Percentiles rank a stretch among this genome's conserved stretches.
These are phyloP conservation scores for Euspilapteryx auroguttella DNA, from an alignment of 2,888 invertebrate genomes.

Conservation along the genomic window DNA sequence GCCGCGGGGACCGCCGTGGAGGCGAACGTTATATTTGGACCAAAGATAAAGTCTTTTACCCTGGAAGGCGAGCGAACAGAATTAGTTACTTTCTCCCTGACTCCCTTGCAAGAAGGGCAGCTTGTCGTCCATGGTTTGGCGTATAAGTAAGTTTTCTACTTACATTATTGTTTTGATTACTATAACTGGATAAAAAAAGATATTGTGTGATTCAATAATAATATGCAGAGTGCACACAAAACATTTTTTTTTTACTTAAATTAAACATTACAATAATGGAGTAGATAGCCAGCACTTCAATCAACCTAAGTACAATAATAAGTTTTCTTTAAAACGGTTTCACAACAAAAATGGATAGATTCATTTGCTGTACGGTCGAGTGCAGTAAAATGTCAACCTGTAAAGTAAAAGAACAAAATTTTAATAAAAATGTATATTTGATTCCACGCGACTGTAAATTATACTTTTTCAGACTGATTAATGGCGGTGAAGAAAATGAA, in stretches of 20 bases:
- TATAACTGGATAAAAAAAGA: too few relatives aligned
- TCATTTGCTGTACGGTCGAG: too few relatives aligned
- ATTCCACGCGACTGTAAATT: too few relatives aligned
- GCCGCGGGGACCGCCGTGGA: slow-evolving; percentile 24
- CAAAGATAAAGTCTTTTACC: slow-evolving; percentile 54
- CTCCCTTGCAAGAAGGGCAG: slow-evolving; percentile 73
- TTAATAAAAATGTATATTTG: neutral
- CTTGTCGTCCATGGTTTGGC: slow-evolving; percentile 75
- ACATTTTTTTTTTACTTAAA: too few relatives aligned
- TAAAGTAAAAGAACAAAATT: slow-evolving; percentile 17
- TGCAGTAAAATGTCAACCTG: too few relatives aligned
- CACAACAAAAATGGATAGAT: too few relatives aligned
- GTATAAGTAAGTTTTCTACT: slow-evolving; percentile 55
- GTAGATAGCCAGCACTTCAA: too few relatives aligned
- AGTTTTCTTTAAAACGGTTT: too few relatives aligned
- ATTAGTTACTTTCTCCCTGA: slow-evolving; percentile 69
- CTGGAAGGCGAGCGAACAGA: slow-evolving; percentile 64
- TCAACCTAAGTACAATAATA: too few relatives aligned
- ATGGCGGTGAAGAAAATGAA: slow-evolving; percentile 14
- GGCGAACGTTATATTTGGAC: slow-evolving; percentile 53
- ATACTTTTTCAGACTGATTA: neutral
- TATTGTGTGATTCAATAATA: slow-evolving; percentile 18
- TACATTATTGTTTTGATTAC: too few relatives aligned
- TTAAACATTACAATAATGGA: too few relatives aligned
- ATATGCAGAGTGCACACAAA: too few relatives aligned